phyloP scores from a whole-genome alignment of 37 sponge, comb jelly and placozoan species.

The Axinella damicornis region DNA sequence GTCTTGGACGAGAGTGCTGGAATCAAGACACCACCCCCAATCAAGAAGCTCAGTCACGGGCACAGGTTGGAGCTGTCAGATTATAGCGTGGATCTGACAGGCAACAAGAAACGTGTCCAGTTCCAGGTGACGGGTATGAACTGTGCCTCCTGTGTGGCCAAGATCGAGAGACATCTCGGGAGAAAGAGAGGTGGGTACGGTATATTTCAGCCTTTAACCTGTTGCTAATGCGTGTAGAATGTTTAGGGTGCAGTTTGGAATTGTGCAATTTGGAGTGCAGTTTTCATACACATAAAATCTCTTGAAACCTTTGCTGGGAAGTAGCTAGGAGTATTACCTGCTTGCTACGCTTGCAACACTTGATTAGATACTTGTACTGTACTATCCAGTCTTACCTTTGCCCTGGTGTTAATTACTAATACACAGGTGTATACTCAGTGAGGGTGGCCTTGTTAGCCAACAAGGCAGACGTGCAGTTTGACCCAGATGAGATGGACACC shows the following conservation, averaged over 20 bases:
- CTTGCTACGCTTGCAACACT: neutral
- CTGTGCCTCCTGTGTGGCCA: constrained; percentile 84
- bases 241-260: neutral
- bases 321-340: no score
- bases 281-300: neutral
- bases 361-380: neutral
- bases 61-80: no score
- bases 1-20: no score
- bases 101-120: neutral
- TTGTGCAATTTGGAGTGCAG: no score
- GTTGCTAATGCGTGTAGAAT: neutral
- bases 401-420: neutral
- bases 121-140: constrained; percentile 73
- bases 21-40: no score
- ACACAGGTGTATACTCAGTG: constrained; percentile 36
- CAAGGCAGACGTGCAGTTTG: constrained; percentile 63
- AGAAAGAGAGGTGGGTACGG: constrained; percentile 44
- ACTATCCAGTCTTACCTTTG: no score
- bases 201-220: neutral
- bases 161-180: constrained; percentile 70
- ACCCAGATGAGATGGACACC: constrained; percentile 20
- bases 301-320: no score
- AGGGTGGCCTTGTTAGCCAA: constrained; percentile 63
- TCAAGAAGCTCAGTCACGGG: no score
- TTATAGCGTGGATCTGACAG: no score